Evolutionary conservation across 2,113 vertebrate genomes (phyloP).

Genomic region (Leucoraja erinaceus): DNA sequence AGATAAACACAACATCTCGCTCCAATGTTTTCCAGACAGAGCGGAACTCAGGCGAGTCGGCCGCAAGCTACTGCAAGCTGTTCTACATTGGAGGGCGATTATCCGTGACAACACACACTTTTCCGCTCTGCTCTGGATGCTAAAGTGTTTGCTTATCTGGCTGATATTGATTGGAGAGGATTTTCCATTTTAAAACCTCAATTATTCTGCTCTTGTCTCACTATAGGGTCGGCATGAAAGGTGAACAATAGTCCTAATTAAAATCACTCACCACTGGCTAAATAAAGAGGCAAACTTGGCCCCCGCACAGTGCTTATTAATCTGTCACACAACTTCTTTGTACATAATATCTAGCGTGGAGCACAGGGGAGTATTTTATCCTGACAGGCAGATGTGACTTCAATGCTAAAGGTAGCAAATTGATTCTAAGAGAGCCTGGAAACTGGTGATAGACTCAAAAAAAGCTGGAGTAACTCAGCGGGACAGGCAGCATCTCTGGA

Average conservation of each 20-base stretch:
- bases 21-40: conserved; percentile 13
- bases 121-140: not conserved
- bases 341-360: not conserved
- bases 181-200: not conserved
- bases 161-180: not conserved
- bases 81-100: conserved; percentile 7
- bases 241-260: conserved; percentile 25
- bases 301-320: not conserved
- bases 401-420: not conserved
- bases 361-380: not conserved
- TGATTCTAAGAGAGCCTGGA: not conserved
- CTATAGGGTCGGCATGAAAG: conserved; percentile 1
- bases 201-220: not conserved
- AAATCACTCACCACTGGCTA: conserved; percentile 14
- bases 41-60: not conserved
- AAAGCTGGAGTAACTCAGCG: no score
- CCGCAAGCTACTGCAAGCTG: conserved; percentile 4
- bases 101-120: conserved; percentile 25
- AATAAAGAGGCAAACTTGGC: not conserved
- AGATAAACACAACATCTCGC: conserved; percentile 10
- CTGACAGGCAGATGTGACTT: not conserved
- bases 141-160: conserved; percentile 11
- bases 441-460: not conserved
- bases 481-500: no score
- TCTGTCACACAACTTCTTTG: not conserved